A percentile compares a stretch with the other conserved stretches of the same genome.
These are phyloP conservation scores for Noctuana brunneofusca DNA, from an alignment of 2,888 invertebrate species.

Conservation along the genomic window DNA sequence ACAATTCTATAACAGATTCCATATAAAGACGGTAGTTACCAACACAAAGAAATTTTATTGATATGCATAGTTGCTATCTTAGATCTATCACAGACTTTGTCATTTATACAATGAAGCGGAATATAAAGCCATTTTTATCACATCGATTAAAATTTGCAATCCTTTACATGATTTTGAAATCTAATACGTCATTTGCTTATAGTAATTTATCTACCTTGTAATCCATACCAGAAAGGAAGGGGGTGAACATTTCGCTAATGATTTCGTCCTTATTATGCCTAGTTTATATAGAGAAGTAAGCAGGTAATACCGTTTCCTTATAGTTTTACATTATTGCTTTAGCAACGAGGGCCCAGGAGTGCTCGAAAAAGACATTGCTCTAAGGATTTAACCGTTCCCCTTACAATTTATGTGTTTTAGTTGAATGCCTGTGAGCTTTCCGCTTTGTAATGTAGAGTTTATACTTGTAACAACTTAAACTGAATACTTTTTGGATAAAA, in stretches of 20 bases:
- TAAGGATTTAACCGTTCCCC: slow-evolving; percentile 20
- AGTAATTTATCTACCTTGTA: no score
- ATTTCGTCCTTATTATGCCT: neutral
- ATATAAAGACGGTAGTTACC: neutral
- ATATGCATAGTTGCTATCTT: no score
- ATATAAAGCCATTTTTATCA: no score
- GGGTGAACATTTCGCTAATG: no score
- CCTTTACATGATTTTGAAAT: no score
- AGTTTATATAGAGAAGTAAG: neutral
- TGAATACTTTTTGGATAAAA: neutral
- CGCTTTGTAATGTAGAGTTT: slow-evolving; percentile 13
- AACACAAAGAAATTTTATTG: no score
- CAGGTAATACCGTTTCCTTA: neutral
- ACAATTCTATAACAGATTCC: neutral
- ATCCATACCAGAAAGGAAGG: no score
- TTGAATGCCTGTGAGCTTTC: slow-evolving; percentile 13
- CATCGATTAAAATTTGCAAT: no score
- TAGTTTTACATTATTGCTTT: slow-evolving; percentile 2
- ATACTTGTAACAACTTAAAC: neutral
- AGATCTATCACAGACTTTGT: no score
- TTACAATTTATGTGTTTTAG: slow-evolving; percentile 26
- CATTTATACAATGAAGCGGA: no score
- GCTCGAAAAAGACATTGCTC: slow-evolving; percentile 16
- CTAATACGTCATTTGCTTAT: no score
- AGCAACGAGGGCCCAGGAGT: neutral